Evolutionary conservation across 2,888 invertebrate species (phyloP), one percentile per base, ranked within the genome.

Genomic region (Ischnura elegans): DNA sequence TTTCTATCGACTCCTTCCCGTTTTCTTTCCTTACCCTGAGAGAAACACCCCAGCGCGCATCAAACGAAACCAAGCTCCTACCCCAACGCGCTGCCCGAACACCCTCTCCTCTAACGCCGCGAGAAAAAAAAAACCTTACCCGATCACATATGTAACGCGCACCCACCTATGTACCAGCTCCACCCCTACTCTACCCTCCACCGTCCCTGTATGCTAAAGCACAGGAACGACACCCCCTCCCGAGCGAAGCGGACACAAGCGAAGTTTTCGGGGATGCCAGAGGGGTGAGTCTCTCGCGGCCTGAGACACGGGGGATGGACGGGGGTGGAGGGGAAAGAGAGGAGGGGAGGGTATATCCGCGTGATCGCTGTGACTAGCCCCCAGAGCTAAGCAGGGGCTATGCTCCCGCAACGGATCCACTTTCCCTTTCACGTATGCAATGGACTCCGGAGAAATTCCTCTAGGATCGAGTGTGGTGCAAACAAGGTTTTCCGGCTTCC

Each of bases 41-140:
- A 36, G 61, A 36, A 76, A 5, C 76, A 36, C 29, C 76, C 76
- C 76, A 29, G 16, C 29, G 36, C 29, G 76, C 76, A 36, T 36
- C 10, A 51, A 13, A 76, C 13, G 36, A 76, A 76, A 76, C 36
- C 76, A 29, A 4, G 76, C 36, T 76, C 76, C 76, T 76, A 76
- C 76, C 76, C 76, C 76, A 76, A 76, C 76, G 25, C 76, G 25
- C 76, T 76, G 3, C 76, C 61, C 51, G 51, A 61, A 61, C 61
- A 25, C 61, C 76, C 29, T 76, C 36, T 36, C 76, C 36, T 76
- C 61, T 25, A 51, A 21, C 61, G 19, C n/a, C 76, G 29, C 61
- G 10, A 1, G 8, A 61, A 61, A 61, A 61, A 61, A 61, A 25
- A 61, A 36, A 76, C 76, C 76, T 36, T 76, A 4, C 29, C 76